Evolutionary conservation across 2,888 invertebrate genomes (phyloP).

Genomic region (Tiphia femorata): DNA sequence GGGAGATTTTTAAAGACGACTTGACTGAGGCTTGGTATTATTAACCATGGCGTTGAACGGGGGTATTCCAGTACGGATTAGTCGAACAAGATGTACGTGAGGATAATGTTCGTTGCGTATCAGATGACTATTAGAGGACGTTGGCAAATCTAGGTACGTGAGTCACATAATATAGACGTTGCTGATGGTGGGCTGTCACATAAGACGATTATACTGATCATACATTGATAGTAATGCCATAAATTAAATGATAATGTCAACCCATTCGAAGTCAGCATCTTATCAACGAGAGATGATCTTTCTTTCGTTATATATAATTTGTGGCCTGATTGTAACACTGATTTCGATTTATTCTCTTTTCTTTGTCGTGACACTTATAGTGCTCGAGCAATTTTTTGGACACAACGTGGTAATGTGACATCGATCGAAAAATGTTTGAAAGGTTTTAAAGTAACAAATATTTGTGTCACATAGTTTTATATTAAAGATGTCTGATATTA

Average conservation of each 20-base stretch:
- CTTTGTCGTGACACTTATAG: too few species aligned
- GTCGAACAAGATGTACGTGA: conserved; percentile 27
- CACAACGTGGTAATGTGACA: too few species aligned
- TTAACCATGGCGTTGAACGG: conserved; percentile 2
- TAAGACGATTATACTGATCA: neutral
- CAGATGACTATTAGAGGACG: conserved; percentile 28
- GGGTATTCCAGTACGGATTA: conserved; percentile 23
- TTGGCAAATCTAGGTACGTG: conserved; percentile 19
- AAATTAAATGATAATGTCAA: neutral
- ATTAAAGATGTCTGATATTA: too few species aligned
- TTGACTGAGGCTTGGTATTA: conserved; percentile 2
- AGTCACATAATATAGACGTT: conserved; percentile 24
- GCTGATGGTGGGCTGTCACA: neutral
- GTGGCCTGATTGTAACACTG: too few species aligned
- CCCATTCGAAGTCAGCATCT: neutral
- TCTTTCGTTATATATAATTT: too few species aligned
- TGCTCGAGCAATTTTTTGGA: too few species aligned
- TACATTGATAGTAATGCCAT: neutral
- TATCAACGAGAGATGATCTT: too few species aligned
- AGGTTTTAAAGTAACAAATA: too few species aligned
- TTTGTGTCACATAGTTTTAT: too few species aligned
- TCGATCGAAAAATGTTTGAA: too few species aligned
- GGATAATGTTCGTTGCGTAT: conserved; percentile 14
- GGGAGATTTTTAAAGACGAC: neutral
- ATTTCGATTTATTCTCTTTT: too few species aligned